These are phyloP conservation scores for Sarcophaga bullata DNA, from an alignment of 1,140 invertebrate genomes.

Conservation along the genomic window DNA sequence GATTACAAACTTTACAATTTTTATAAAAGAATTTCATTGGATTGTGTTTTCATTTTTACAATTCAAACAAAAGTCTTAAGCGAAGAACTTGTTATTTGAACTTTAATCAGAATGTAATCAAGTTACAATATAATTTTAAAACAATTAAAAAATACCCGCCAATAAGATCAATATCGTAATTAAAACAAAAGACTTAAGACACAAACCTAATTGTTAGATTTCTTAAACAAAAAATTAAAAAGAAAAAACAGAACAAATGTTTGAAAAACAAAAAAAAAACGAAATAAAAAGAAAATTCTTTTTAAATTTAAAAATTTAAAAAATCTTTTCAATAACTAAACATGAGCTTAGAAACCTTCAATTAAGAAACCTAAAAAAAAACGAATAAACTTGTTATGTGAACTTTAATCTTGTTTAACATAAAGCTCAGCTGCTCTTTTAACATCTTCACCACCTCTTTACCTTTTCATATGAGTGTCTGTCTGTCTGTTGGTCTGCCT, in stretches of 20 bases:
- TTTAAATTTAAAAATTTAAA: too few species aligned
- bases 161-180: too few species aligned
- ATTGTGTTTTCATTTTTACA: background rate
- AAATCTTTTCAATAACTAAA: too few species aligned
- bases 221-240: too few species aligned
- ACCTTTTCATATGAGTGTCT: background rate
- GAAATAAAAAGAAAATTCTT: too few species aligned
- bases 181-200: too few species aligned
- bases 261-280: too few species aligned
- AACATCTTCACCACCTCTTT: background rate
- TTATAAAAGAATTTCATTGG: too few species aligned
- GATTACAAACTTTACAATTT: too few species aligned
- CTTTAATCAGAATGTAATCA: constrained; percentile 1
- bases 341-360: background rate
- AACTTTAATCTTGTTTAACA: background rate
- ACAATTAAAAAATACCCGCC: background rate
- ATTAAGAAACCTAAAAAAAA: background rate
- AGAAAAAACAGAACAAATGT: too few species aligned
- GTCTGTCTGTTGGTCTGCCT: background rate
- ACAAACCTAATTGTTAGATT: too few species aligned
- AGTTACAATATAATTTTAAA: background rate
- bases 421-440: background rate
- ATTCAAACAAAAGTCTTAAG: constrained; percentile 38
- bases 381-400: background rate
- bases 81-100: constrained; percentile 31